phyloP scores from a whole-genome alignment of 1,140 invertebrate genomes.

The Patella vulgata region DNA sequence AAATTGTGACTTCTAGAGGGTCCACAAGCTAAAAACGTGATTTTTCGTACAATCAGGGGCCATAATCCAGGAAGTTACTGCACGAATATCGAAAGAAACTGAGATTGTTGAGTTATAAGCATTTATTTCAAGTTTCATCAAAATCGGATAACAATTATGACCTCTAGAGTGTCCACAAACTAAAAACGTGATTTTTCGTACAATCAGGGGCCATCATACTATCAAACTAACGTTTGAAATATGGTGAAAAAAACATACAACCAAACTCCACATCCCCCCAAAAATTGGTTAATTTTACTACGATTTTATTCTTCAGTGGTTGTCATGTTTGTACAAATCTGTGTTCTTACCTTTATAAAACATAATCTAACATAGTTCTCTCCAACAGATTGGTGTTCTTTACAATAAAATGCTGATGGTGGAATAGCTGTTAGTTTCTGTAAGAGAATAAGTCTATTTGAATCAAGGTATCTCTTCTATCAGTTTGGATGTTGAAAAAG shows the following conservation, averaged over 20 bases:
- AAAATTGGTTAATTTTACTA: background rate
- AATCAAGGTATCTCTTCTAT: background rate
- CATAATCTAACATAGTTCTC: slow-evolving; percentile 90
- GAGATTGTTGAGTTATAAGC: too few species aligned
- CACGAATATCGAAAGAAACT: too few species aligned
- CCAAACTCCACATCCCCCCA: background rate
- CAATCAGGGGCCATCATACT: background rate
- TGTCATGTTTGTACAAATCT: background rate
- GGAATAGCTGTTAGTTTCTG: slow-evolving; percentile 91
- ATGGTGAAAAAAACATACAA: background rate
- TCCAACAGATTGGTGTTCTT: slow-evolving; percentile 82
- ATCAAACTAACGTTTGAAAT: background rate
- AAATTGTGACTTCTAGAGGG: too few species aligned
- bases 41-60: too few species aligned
- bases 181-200: too few species aligned
- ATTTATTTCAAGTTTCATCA: too few species aligned
- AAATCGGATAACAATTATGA: too few species aligned
- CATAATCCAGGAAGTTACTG: too few species aligned
- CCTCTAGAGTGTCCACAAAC: too few species aligned
- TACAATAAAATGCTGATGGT: slow-evolving; percentile 91
- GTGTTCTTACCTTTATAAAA: slow-evolving; percentile 81
- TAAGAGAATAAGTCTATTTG: slow-evolving; percentile 21
- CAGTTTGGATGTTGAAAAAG: background rate
- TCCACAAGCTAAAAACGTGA: too few species aligned
- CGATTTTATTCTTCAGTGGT: background rate